phyloP scores from a whole-genome alignment of 2,888 invertebrate species.

The Lasioglossum vierecki region DNA sequence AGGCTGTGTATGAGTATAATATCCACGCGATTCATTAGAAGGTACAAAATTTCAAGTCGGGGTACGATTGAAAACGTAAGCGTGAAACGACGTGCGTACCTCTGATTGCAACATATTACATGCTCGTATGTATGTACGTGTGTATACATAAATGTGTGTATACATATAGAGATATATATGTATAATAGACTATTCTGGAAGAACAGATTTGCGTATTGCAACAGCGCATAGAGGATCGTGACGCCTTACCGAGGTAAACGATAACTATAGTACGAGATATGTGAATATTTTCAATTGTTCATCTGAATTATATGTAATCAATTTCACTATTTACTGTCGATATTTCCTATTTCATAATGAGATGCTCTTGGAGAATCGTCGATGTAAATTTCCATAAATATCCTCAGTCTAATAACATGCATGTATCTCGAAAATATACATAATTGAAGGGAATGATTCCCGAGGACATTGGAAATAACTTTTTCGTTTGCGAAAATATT shows the following conservation, averaged over 20 bases:
- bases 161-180: slow-evolving; percentile 67
- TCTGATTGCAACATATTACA: slow-evolving; percentile 69
- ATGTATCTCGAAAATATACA: no score
- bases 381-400: no score
- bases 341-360: background rate
- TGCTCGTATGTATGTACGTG: slow-evolving; percentile 61
- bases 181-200: slow-evolving; percentile 77
- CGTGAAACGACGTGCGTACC: slow-evolving; percentile 63
- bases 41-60: slow-evolving; percentile 50
- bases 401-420: background rate
- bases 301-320: slow-evolving; percentile 11
- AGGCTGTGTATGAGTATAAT: slow-evolving; percentile 39
- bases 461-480: no score
- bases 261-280: slow-evolving; percentile 48
- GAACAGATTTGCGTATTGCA: slow-evolving; percentile 82
- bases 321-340: background rate
- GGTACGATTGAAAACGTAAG: slow-evolving; percentile 62
- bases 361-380: background rate
- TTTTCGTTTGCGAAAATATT: no score
- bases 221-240: slow-evolving; percentile 71
- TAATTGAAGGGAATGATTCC: no score
- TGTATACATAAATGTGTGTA: slow-evolving; percentile 65
- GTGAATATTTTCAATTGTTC: slow-evolving; percentile 36
- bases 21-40: slow-evolving; percentile 47
- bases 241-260: slow-evolving; percentile 68